Conservation (phyloP, 2,113 vertebrate genomes). For the Sylvia atricapilla region DNA sequence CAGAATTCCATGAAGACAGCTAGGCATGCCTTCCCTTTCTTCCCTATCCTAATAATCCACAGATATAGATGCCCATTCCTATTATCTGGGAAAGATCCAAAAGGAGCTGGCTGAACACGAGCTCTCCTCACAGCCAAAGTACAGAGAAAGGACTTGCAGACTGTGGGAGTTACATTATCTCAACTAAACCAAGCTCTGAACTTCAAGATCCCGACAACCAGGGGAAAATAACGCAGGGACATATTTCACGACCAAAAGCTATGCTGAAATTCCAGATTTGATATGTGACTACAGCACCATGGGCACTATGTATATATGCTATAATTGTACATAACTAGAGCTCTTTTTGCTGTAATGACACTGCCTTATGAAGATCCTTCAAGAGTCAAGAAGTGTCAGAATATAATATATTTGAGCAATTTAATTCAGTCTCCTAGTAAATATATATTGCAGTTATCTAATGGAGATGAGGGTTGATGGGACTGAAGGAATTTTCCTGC, state of each 20-base stretch:
- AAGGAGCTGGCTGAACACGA: not conserved
- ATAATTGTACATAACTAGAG: not conserved
- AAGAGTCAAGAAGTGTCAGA: not conserved
- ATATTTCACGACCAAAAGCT: not conserved
- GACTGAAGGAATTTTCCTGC: not conserved
- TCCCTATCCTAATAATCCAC: not conserved
- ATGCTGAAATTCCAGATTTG: not conserved
- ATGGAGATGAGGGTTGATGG: not conserved
- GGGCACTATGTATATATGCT: not conserved
- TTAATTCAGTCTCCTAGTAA: not conserved
- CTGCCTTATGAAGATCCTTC: not conserved
- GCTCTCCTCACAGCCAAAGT: not conserved
- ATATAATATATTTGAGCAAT: not conserved
- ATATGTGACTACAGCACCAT: not conserved
- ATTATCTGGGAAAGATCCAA: not conserved
- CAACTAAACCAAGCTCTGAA: not conserved
- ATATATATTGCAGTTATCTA: not conserved
- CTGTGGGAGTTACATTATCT: not conserved
- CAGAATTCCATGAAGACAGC: not conserved
- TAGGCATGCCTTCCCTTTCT: not conserved
- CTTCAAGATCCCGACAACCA: not conserved
- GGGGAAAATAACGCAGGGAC: not conserved
- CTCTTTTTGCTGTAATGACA: not conserved
- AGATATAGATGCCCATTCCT: not conserved
- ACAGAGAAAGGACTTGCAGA: not conserved